phyloP scores from a whole-genome alignment of 2,113 vertebrate genomes.

The Edolisoma coerulescens region DNA sequence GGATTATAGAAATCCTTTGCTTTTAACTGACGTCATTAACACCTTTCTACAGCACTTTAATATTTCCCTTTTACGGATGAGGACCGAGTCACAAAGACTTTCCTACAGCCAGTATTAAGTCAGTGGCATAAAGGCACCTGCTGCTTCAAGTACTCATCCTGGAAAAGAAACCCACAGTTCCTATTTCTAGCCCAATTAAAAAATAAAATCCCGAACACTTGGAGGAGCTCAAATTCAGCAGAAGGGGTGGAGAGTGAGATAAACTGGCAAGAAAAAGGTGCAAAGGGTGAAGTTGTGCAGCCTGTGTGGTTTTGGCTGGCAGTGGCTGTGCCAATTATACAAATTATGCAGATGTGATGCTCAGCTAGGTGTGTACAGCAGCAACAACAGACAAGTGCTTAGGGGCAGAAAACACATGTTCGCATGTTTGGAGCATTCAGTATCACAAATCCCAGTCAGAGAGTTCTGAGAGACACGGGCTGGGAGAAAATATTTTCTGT shows the following conservation, averaged over 20 bases:
- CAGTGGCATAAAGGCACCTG: background rate
- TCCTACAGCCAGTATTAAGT: background rate
- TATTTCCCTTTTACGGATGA: background rate
- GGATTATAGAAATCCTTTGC: background rate
- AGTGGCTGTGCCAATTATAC: background rate
- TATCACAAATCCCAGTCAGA: background rate
- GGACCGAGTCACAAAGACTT: background rate
- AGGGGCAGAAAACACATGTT: background rate
- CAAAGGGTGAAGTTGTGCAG: background rate
- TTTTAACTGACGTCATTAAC: background rate
- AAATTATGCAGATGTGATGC: background rate
- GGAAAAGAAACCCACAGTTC: background rate
- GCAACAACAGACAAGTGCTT: background rate
- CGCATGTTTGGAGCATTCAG: background rate
- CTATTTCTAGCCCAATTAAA: background rate
- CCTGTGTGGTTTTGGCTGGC: background rate
- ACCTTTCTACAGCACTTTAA: background rate
- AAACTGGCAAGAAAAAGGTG: background rate
- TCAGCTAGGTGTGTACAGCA: background rate
- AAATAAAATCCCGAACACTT: background rate
- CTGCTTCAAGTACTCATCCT: background rate
- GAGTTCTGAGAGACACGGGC: accelerated
- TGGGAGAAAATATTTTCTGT: background rate
- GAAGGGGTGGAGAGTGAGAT: background rate
- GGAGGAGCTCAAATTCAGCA: background rate